phyloP scores from a whole-genome alignment of 2,888 invertebrate genomes.

The Eurytoma californica region DNA sequence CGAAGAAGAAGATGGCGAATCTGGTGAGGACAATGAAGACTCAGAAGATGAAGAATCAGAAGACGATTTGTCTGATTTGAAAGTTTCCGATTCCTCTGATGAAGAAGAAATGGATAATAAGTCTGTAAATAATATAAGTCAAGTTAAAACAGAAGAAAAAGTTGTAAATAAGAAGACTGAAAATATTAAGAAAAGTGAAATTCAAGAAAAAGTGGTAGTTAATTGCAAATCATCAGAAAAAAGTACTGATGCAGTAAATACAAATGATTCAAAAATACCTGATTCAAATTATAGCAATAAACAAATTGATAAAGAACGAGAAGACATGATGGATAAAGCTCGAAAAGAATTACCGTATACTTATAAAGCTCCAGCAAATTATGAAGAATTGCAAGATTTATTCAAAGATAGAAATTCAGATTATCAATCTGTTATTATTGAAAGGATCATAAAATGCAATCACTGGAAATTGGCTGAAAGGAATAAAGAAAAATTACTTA shows the following conservation, averaged over 20 bases:
- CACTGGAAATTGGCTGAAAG: constrained; percentile 87
- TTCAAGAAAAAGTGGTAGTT: constrained; percentile 54
- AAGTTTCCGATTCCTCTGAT: constrained; percentile 41
- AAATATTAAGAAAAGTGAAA: constrained; percentile 12
- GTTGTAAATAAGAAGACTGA: constrained; percentile 27
- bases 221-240: constrained; percentile 71
- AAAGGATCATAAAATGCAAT: constrained; percentile 90
- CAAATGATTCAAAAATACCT: not conserved
- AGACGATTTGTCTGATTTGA: constrained; percentile 65
- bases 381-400: constrained; percentile 80
- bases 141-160: not conserved
- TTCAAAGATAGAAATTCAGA: constrained; percentile 79
- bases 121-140: constrained; percentile 46
- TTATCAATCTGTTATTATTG: constrained; percentile 84
- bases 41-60: constrained; percentile 59
- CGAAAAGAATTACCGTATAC: constrained; percentile 79
- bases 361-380: constrained; percentile 79
- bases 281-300: not conserved
- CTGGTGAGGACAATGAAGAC: constrained; percentile 62
- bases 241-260: constrained; percentile 51
- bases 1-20: constrained; percentile 44
- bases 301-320: constrained; percentile 24
- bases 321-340: constrained; percentile 76
- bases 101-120: constrained; percentile 29
- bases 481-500: constrained; percentile 86